Conservation (phyloP, 2,797 vertebrate genomes). For the Petrocephalus sullivani region DNA sequence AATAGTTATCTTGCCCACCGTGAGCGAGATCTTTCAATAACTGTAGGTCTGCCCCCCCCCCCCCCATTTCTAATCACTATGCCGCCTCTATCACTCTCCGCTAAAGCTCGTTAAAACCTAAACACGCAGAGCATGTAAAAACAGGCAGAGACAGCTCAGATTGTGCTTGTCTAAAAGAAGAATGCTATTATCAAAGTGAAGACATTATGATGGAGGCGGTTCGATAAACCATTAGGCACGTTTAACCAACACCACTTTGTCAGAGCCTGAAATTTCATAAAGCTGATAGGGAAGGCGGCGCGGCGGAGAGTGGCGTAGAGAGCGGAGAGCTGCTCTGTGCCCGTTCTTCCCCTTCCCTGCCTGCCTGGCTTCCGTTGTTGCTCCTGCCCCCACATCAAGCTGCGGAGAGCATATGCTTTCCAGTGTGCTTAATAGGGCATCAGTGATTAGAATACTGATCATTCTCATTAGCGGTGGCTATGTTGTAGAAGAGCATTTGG, state of each 20-base stretch:
- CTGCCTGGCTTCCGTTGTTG: not conserved
- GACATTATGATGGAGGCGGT: slow-evolving; percentile 25
- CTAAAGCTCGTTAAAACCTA: slow-evolving; percentile 40
- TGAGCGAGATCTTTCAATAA: slow-evolving; percentile 23
- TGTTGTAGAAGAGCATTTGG: not conserved
- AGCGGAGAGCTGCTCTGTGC: not conserved
- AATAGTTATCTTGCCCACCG: slow-evolving; percentile 18
- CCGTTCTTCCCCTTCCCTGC: not conserved
- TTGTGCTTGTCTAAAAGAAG: slow-evolving; percentile 4
- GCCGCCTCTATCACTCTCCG: slow-evolving; percentile 14
- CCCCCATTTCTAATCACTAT: slow-evolving; percentile 47
- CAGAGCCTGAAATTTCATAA: slow-evolving; percentile 16
- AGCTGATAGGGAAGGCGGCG: not conserved
- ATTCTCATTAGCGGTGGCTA: not conserved
- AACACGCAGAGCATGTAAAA: slow-evolving; percentile 20
- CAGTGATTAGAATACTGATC: not conserved
- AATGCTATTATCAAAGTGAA: slow-evolving; percentile 29
- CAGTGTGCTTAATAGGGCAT: not conserved
- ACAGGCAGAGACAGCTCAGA: slow-evolving; percentile 2
- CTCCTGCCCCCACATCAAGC: not conserved
- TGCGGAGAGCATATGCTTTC: not conserved
- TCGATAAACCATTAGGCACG: slow-evolving; percentile 34
- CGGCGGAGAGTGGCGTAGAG: not conserved
- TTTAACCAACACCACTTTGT: slow-evolving; percentile 26
- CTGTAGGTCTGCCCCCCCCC: slow-evolving; percentile 3